Percentiles rank a stretch among this genome's conserved stretches.
phyloP scores from a whole-genome alignment of 1,140 invertebrate species.

The Lordiphosa mommai region DNA sequence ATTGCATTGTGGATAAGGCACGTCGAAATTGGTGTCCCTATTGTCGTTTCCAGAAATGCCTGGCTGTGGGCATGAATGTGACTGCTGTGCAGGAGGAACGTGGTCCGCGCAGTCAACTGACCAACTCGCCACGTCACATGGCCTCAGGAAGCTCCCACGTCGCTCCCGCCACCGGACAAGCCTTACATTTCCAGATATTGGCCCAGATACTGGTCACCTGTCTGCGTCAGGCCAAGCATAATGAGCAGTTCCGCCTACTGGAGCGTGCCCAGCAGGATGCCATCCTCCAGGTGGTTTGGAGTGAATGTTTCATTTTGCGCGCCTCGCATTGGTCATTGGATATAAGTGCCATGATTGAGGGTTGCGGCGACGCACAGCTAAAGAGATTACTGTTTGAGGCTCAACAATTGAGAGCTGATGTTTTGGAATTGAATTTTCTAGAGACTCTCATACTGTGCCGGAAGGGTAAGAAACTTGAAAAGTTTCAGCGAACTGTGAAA shows the following conservation, averaged over 20 bases:
- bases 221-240: conserved; percentile 81
- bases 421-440: conserved; percentile 82
- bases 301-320: conserved; percentile 82
- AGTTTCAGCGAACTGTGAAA: background rate
- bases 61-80: conserved; percentile 89
- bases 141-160: background rate
- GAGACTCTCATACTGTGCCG: conserved; percentile 84
- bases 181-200: conserved; percentile 80
- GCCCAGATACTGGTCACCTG: conserved; percentile 82
- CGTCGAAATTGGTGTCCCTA: conserved; percentile 93
- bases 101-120: conserved; percentile 82
- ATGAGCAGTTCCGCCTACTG: conserved; percentile 81
- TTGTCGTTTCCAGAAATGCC: conserved; percentile 90
- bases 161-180: conserved; percentile 10
- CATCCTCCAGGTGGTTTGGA: conserved; percentile 82
- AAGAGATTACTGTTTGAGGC: conserved; percentile 62
- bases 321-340: conserved; percentile 84
- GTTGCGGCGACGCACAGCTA: conserved; percentile 63
- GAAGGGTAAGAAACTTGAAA: conserved; percentile 80
- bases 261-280: conserved; percentile 81
- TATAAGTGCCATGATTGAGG: conserved; percentile 73
- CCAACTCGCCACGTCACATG: conserved; percentile 7
- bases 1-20: conserved; percentile 89
- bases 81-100: conserved; percentile 90
- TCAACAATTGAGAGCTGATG: conserved; percentile 81